Evolutionary conservation across 2,797 vertebrate species (phyloP), one percentile per base, ranked within the genome.

Genomic region (Tinamus major): DNA sequence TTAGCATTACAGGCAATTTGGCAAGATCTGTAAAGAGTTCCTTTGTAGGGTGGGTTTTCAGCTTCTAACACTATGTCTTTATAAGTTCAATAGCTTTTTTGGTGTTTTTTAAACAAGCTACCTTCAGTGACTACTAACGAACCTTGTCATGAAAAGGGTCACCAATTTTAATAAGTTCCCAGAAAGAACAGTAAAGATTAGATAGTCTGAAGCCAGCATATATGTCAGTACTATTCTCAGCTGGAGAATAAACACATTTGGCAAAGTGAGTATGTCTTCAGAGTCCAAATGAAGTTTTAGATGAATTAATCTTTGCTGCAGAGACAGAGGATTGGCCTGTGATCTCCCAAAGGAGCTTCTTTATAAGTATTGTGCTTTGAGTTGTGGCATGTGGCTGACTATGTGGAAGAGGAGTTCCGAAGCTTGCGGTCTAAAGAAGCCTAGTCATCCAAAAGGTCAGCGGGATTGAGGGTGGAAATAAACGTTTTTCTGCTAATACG

Each of bases 311-410:
- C 64, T 94, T 67, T 67, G 10, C 85, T 81, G 29, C n/a, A 42
- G 35, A 78, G 78, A n/a, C 31, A 76, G 78, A 84, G 18, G 5
- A 33, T 79, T 79, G 86, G 65, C 76, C 90, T 92, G 92, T 96
- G 81, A 86, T 92, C 88, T 93, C 93, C 79, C 79, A 62, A 26
- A 90, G 77, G 63, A 86, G 79, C 17, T 29, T 87, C 74, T 81
- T 89, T 35, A 78, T 79, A 94, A 83, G 42, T n/a, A n/a, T 49
- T 76, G 35, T 33, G 74, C 74, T 95, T 93, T 95, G 91, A 92
- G 82, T 93, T 91, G 53, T 92, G 75, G 86, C 8, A 24, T 21
- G 44, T 89, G 75, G 78, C 55, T 86, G 87, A 62, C 84, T 84
- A 68, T 23, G 35, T n/a, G 55, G 79, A 90, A 80, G 79, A 71